Percentiles rank a stretch among this genome's conserved stretches.
These are phyloP conservation scores for Pseudorasbora parva DNA, from an alignment of 2,113 vertebrate species.

Conservation along the genomic window DNA sequence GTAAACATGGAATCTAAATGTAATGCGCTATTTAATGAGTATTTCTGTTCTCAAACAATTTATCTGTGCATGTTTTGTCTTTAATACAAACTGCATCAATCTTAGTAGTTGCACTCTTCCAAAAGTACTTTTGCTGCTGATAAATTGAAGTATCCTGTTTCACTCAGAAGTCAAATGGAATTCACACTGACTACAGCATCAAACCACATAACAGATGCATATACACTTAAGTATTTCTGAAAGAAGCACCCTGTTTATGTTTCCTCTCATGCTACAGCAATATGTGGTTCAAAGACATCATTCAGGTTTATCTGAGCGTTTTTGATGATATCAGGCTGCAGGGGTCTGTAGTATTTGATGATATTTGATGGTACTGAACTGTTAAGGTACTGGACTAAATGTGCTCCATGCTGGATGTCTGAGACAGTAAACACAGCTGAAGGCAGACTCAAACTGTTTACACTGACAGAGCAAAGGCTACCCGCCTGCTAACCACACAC, in stretches of 20 bases:
- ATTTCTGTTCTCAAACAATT: not conserved
- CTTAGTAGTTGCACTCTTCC: no score
- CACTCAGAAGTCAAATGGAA: not conserved
- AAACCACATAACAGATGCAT: conserved; percentile 13
- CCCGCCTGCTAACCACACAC: conserved; percentile 40
- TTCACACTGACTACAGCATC: not conserved
- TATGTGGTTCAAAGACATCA: not conserved
- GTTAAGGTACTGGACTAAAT: conserved; percentile 62
- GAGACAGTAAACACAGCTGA: conserved; percentile 76
- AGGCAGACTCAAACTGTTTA: conserved; percentile 44
- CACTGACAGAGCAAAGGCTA: conserved; percentile 39
- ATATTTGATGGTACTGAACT: conserved; percentile 25
- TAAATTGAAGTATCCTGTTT: not conserved
- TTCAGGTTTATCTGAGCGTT: not conserved
- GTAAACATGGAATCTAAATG: not conserved
- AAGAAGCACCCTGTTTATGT: not conserved
- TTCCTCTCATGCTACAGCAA: not conserved
- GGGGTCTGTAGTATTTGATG: not conserved
- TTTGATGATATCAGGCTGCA: conserved; percentile 14
- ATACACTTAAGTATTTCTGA: not conserved
- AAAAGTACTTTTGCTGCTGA: not conserved
- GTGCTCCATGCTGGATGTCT: conserved; percentile 63
- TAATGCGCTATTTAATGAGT: not conserved
- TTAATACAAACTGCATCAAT: no score
- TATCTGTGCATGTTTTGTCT: not conserved